Percentiles rank a stretch among this genome's conserved stretches.
These are phyloP conservation scores for Sylvicola fuscatus DNA, from an alignment of 2,888 invertebrate species.

Conservation along the genomic window DNA sequence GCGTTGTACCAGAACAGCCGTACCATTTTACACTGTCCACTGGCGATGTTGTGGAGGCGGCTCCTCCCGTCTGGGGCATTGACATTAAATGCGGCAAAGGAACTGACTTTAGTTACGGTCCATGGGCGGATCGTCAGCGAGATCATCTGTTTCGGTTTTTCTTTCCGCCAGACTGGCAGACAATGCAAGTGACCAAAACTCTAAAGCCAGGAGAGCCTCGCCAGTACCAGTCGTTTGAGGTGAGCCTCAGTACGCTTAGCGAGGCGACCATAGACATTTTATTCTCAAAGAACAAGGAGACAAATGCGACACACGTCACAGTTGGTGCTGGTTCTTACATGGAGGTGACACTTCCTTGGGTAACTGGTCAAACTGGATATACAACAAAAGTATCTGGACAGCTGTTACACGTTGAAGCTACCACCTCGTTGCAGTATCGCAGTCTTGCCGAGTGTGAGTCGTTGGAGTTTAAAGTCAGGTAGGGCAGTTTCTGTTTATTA, in stretches of 20 bases:
- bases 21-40: slow-evolving; percentile 76
- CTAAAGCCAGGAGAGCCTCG: slow-evolving; percentile 75
- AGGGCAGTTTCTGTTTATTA: too few species aligned
- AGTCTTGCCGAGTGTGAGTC: slow-evolving; percentile 90
- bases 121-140: slow-evolving; percentile 96
- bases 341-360: slow-evolving; percentile 93
- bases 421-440: slow-evolving; percentile 85
- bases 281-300: slow-evolving; percentile 85
- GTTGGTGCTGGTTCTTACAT: slow-evolving; percentile 89
- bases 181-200: slow-evolving; percentile 55
- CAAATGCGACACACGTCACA: slow-evolving; percentile 92
- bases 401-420: slow-evolving; percentile 81
- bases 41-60: slow-evolving; percentile 82
- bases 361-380: slow-evolving; percentile 70
- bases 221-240: slow-evolving; percentile 79
- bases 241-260: slow-evolving; percentile 71
- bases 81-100: slow-evolving; percentile 92
- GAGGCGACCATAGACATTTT: slow-evolving; percentile 91
- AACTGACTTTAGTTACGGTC: slow-evolving; percentile 87
- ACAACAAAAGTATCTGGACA: slow-evolving; percentile 84
- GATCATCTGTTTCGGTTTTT: slow-evolving; percentile 92
- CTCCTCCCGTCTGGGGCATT: slow-evolving; percentile 88
- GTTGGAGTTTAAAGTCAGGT: slow-evolving; percentile 71
- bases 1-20: slow-evolving; percentile 78
- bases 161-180: slow-evolving; percentile 74